Base-by-base conservation (phyloP, 2,797 vertebrate genomes). In the Tinamus major region DNA sequence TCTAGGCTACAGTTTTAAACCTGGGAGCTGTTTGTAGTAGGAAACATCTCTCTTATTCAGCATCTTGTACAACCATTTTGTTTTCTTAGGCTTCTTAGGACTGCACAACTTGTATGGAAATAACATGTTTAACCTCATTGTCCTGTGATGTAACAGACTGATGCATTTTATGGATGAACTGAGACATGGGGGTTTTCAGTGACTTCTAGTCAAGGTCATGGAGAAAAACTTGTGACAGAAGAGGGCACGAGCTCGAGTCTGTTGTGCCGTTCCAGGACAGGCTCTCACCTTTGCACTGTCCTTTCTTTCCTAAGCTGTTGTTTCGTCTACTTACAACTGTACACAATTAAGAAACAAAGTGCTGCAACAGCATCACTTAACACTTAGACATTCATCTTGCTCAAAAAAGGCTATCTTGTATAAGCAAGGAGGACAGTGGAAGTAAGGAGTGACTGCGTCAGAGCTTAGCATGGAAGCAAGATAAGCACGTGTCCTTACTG, bases 311-410 rank as follows among this genome's bases (percentile, higher is more conserved):
- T 27, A 53, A 82, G 78, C 44, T 84, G 68, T 82, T 64, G 17
- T 68, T 87, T 89, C 49, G n/a, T 75, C 69, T 89, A 0, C 75
- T 93, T 90, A 53, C 35, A 65, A 29, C 27, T 20, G 14, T 24
- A 42, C 67, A 55, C 72, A 93, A 89, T 94, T 95, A 90, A 90
- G 67, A 87, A 29, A 39, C 61, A 64, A 91, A 84, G 29, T 93
- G 77, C 93, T 91, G 93, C 83, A 53, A 63, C 75, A 91, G 88
- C 85, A 91, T 83, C 85, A 70, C 64, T 69, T 91, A 69, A 79
- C 74, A 49, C 79, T 68, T 37, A 89, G 77, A 76, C 92, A 77
- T 94, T 93, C 87, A 85, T 8, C 85, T 92, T 58, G 37, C 72
- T 89, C 51, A 24, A 61, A 85, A 33, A 56, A 49, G 17, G 12